These are phyloP conservation scores for Adelges cooleyi DNA, from an alignment of 1,140 invertebrate species.

Conservation along the genomic window DNA sequence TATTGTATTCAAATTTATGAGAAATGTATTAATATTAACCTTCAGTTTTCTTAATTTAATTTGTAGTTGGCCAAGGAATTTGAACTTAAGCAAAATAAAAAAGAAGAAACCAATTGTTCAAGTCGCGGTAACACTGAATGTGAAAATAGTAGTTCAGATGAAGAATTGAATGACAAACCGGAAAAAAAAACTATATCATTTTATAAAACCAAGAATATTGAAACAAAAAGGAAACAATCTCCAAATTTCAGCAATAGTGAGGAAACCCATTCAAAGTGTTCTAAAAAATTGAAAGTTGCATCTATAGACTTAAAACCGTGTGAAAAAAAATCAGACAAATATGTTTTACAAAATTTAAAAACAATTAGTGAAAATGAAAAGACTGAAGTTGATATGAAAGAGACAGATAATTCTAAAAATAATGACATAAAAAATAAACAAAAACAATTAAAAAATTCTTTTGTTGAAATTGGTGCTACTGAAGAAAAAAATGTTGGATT, in stretches of 20 bases:
- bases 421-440: neutral
- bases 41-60: neutral
- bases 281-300: neutral
- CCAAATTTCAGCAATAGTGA: neutral
- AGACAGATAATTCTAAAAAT: neutral
- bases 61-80: neutral
- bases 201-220: neutral
- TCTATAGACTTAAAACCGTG: neutral
- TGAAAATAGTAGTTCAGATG: neutral
- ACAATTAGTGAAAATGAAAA: too few relatives aligned
- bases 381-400: too few relatives aligned
- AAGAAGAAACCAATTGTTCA: neutral
- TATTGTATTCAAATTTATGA: neutral
- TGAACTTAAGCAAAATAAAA: neutral
- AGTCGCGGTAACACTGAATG: constrained; percentile 3
- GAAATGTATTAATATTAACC: neutral
- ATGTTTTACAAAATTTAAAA: too few relatives aligned
- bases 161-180: neutral
- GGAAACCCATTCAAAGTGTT: neutral
- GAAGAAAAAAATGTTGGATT: neutral
- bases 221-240: neutral
- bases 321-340: neutral
- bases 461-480: neutral
- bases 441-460: neutral
- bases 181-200: neutral